Evolutionary conservation across 2,797 vertebrate genomes (phyloP), one percentile per base, ranked within the genome.

Genomic region (Strix occidentalis): DNA sequence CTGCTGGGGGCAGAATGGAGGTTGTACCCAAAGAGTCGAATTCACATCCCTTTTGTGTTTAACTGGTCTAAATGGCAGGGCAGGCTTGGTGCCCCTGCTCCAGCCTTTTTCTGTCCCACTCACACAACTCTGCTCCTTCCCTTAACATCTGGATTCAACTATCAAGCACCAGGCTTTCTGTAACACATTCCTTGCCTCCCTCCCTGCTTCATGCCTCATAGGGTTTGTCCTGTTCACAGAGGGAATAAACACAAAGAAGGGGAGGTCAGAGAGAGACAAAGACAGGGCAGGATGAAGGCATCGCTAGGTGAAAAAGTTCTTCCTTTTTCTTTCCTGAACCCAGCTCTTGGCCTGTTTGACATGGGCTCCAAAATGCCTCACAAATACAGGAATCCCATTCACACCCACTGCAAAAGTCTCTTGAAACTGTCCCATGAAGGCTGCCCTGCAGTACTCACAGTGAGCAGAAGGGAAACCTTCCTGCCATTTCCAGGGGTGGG

Each of bases 81-180:
- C 50, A 78, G 65, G 19, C 13, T 74, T 9, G 41, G 77, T 54
- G 57, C 29, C 66, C 58, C 68, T 26, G 46, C 94, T 82, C 43
- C 86, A 43, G 78, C 60, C 39, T 26, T 65, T 84, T 19, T 48
- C 29, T 72, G 28, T 41, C 50, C 61, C 46, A 3, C 65, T 89
- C 87, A 9, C 48, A 45, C 51, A 37, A 6, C 45, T 43, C 77
- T 15, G 57, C 84, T 71, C 33, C 65, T 69, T 78, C 68, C 18
- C 25, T n/a, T 7, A 31, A 97, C 97, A 98, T 98, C 98, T 98
- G 98, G 98, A 98, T 98, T 79, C 91, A 98, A 98, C 92, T 98
- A 96, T 3, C 29, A 51, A 83, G 88, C 96, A 97, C 74, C 74
- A 81, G 92, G 58, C 91, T 75, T 93, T 93, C 96, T 96, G 95